Base-by-base conservation (phyloP, 1,140 invertebrate species). In the Tribolium castaneum region DNA sequence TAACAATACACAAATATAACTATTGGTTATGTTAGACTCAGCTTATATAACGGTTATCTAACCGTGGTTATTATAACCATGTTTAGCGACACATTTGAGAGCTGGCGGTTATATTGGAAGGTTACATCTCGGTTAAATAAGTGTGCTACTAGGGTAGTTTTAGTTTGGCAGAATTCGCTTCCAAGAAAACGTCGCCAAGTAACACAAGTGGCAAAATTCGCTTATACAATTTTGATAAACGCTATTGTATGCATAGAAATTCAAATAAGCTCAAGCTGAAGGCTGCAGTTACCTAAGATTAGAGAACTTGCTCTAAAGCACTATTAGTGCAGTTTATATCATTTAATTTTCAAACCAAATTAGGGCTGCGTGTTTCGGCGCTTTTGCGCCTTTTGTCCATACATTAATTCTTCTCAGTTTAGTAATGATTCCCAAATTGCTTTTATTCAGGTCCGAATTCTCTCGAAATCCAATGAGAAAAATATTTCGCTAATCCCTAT, bases 401-500 rank as follows among this genome's bases (percentile, higher is more conserved):
- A 45, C 39, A 45, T 45, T 45, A 45, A n/a, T 10, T 45, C 39
- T 45, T n/a, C 39, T 2, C 7, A 0, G 39, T 45, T 10, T 9
- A 45, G 7, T 59, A 22, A 22, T 59, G 54, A 59, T 59, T 59
- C 6, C 22, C 54, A 59, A 59, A 59, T 59, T 59, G 30, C 54
- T 59, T 14, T 14, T 34, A 66, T 66, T 59, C 54, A 59, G 10
- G 19, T 6, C 19, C 16, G 19, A 59, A 25, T 59, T 59, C 19
- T 59, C 16, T 59, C 19, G 19, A 25, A 59, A 59, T 22, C 59
- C 59, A 35, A 66, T 35, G 59, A 66, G 10, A 66, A 66, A 66
- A 66, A 66, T 66, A 66, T 66, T 66, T 66, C 59, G 59, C 30
- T 59, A 59, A 66, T 35, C 59, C 59, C 30, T 22, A 66, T 66